Evolutionary conservation across 2,797 vertebrate genomes (phyloP), one percentile per base, ranked within the genome.

Genomic region (Dryobates pubescens): DNA sequence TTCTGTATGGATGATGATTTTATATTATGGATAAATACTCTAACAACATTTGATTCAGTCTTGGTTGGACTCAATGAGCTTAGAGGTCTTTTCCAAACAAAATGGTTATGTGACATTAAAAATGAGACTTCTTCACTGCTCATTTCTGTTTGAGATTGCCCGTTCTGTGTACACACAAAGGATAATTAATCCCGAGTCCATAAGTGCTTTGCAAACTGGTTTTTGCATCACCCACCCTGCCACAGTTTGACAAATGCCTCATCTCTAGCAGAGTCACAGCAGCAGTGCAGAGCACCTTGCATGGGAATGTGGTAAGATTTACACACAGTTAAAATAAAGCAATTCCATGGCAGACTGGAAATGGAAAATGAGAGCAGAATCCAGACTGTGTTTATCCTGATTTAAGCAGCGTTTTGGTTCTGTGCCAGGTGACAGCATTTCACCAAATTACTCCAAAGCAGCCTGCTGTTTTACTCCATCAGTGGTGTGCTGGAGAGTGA

Each of bases 361-460:
- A 34, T 67, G 75, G 75, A 70, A 90, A 90, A 75, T 45, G 63
- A 87, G 92, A 71, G 92, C 18, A 76, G 84, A 91, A 94, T 90
- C 93, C 94, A 97, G 96, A 89, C 95, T 96, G 94, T 96, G 92
- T 96, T 97, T 95, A 95, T 79, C 92, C 96, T 96, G 92, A 95
- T 86, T 94, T 94, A 92, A 95, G 95, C 90, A 59, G 67, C 43
- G 61, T 82, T 94, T 94, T 96, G 92, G 86, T 90, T 74, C 63
- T 38, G 17, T 5, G 92, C 96, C 96, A 96, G 67, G 72, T 1
- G 32, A 92, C 93, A 90, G 92, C 88, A 76, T 95, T 93, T 92
- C 73, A 93, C 83, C 92, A 92, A 94, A 96, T 78, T 74, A 86
- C 80, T 92, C 88, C 88, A 79, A 94, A 94, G 78, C 77, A 96